Conservation (phyloP, 2,113 vertebrate genomes). For the Vicugna pacos region DNA sequence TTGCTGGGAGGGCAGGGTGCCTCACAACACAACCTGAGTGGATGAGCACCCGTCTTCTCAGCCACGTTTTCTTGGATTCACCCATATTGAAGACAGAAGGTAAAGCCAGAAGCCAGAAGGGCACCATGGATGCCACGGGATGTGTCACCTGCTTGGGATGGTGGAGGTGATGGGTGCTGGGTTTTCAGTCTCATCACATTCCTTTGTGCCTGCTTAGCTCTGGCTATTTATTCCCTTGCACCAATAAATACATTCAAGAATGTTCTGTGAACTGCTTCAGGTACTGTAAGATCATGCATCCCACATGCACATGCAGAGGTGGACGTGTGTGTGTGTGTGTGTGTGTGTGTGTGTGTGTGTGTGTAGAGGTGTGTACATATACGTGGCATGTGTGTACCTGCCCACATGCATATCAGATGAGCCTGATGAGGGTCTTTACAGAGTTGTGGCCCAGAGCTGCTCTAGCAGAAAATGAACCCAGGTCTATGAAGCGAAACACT, state of each 20-base stretch:
- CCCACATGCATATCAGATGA: background rate
- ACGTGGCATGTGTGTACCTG: no score
- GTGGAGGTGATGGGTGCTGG: background rate
- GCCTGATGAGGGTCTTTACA: background rate
- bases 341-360: background rate
- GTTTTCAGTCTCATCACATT: background rate
- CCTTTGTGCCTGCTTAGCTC: background rate
- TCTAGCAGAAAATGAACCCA: background rate
- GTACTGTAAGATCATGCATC: background rate
- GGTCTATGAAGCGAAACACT: background rate
- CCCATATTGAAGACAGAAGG: background rate
- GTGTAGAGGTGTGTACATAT: no score
- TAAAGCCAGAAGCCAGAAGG: background rate
- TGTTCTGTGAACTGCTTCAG: background rate
- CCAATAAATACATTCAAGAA: background rate
- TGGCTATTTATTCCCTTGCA: background rate
- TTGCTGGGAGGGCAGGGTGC: accelerated
- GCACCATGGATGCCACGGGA: accelerated
- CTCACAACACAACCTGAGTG: accelerated
- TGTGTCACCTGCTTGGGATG: accelerated
- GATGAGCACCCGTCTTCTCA: accelerated
- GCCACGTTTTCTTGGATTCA: background rate
- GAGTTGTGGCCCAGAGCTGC: background rate
- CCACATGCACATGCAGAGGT: background rate
- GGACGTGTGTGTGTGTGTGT: no score